These are phyloP conservation scores for Tinea pellionella DNA, from an alignment of 2,888 invertebrate species.

Conservation along the genomic window DNA sequence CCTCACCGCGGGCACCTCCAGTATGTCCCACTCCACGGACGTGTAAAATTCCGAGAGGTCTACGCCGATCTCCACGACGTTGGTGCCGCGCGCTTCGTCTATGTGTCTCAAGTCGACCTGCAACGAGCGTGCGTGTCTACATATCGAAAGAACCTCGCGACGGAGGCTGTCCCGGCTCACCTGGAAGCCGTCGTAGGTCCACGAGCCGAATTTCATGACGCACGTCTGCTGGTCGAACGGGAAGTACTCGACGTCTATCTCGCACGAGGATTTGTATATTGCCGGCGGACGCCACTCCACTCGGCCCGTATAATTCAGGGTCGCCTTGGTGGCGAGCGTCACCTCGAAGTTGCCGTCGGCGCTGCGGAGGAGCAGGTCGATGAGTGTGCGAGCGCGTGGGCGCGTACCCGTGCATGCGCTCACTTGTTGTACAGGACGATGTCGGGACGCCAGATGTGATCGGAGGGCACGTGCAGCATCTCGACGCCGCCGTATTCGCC, in stretches of 20 bases:
- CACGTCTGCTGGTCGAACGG: slow-evolving; percentile 95
- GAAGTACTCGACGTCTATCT: slow-evolving; percentile 93
- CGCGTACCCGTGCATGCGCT: slow-evolving; percentile 34
- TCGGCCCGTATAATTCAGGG: slow-evolving; percentile 87
- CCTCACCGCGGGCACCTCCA: slow-evolving; percentile 95
- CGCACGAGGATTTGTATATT: slow-evolving; percentile 94
- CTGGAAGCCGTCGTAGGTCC: slow-evolving; percentile 96
- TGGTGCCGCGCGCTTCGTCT: slow-evolving; percentile 89
- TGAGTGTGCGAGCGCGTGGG: background rate
- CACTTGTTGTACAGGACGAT: slow-evolving; percentile 95
- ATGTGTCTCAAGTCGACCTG: slow-evolving; percentile 92
- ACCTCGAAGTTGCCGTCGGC: slow-evolving; percentile 94
- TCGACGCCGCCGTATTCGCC: slow-evolving; percentile 94
- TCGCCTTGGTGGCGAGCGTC: slow-evolving; percentile 89
- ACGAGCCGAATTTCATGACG: slow-evolving; percentile 93
- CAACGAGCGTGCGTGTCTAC: background rate
- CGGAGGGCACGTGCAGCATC: slow-evolving; percentile 95
- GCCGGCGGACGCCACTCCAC: slow-evolving; percentile 96
- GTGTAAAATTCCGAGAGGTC: slow-evolving; percentile 98
- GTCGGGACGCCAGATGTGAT: slow-evolving; percentile 96
- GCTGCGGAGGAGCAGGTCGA: slow-evolving; percentile 51
- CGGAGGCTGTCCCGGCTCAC: slow-evolving; percentile 81
- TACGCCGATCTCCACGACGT: slow-evolving; percentile 92
- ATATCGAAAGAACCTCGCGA: background rate
- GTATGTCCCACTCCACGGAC: slow-evolving; percentile 98